Base-by-base conservation (phyloP, 2,113 vertebrate species). In the Sclerurus mexicanus region DNA sequence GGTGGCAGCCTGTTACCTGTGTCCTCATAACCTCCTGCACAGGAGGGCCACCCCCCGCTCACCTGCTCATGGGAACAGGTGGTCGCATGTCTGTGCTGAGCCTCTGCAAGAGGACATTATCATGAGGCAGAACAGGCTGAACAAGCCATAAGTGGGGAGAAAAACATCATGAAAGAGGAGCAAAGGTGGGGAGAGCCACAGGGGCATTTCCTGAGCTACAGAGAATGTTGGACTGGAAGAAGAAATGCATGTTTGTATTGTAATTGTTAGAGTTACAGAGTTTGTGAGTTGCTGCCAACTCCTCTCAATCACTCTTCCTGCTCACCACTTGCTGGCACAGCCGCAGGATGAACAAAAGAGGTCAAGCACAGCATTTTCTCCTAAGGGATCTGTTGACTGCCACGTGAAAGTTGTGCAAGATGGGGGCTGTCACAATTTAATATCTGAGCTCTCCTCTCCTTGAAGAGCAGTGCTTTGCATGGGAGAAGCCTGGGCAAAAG, bases 361-460 rank as follows among this genome's bases (percentile, higher is more conserved):
- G 15, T 47, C 44, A 56, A 69, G 17, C 10, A 17, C 77, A 87
- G 25, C 0, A 0, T 56, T 93, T 5, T 2, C 49, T 73, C 58
- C 3, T 0, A 69, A 64, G 73, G 28, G 59, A 50, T 37, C 56
- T 68, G 27, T 72, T 84, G 1, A 1, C 53, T 2, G 20, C 88
- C 30, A 23, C 1, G 0, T 56, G 69, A 50, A 60, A 85, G 37
- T 49, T 85, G 33, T 56, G 40, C 5, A 15, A 33, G 49, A 22
- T 55, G 18, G 9, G 6, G 30, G 20, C 63, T 83, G 8, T 55
- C 0, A 0, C 42, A 50, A 23, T 20, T 33, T 12, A 1, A 0
- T 69, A 12, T 2, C 44, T 47, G 53, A 64, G 49, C 71, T 75
- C 37, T 86, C 23, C 31, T 53, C 37, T 55, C 37, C n/a, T 13